phyloP scores from a whole-genome alignment of 2,888 invertebrate genomes.

The Perizoma affinitatum region DNA sequence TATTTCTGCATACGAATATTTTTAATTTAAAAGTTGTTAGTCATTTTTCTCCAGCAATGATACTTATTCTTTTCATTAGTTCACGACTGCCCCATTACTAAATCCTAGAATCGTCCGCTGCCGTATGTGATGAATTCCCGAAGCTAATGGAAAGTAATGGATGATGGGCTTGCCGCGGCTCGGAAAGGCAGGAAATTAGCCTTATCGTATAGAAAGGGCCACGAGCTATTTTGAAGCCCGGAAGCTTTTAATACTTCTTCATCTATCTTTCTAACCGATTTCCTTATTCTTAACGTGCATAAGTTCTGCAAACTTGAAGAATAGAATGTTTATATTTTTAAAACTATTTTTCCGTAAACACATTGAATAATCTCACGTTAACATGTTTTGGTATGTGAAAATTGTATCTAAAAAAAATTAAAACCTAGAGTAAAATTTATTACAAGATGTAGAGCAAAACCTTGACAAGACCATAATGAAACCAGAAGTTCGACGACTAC shows the following conservation, averaged over 20 bases:
- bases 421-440: too few species aligned
- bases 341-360: too few species aligned
- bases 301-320: not conserved
- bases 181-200: conserved; percentile 48
- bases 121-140: conserved; percentile 51
- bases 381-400: too few species aligned
- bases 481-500: too few species aligned
- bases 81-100: not conserved
- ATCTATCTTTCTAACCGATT: conserved; percentile 28
- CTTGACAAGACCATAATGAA: too few species aligned
- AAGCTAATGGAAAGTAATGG: conserved; percentile 56
- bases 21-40: too few species aligned
- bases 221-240: conserved; percentile 46
- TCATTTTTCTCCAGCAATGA: too few species aligned
- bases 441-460: too few species aligned
- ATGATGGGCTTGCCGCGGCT: conserved; percentile 45
- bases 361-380: too few species aligned
- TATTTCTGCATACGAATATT: too few species aligned
- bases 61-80: too few species aligned
- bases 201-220: conserved; percentile 49
- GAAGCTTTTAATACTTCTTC: conserved; percentile 43
- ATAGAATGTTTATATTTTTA: not conserved
- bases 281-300: not conserved
- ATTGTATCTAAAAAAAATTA: too few species aligned
- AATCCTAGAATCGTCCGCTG: conserved; percentile 11